These are phyloP conservation scores for Phoeniculus purpureus DNA, from an alignment of 2,797 vertebrate genomes.

Conservation along the genomic window DNA sequence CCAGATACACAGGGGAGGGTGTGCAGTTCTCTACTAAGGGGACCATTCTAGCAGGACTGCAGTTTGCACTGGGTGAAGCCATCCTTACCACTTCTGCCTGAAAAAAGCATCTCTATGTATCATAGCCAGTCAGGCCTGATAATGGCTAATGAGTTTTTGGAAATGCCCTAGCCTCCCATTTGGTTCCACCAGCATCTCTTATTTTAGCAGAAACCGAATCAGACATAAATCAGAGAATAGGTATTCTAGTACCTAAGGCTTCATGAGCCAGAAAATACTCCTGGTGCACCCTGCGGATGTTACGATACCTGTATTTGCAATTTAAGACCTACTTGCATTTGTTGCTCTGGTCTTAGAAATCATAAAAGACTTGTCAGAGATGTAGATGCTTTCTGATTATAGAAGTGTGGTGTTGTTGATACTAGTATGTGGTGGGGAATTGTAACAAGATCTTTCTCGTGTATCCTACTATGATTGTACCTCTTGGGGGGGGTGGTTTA, in stretches of 20 bases:
- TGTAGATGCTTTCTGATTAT: constrained; percentile 39
- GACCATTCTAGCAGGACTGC: not conserved
- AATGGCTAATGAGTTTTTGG: not conserved
- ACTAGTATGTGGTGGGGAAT: constrained; percentile 22
- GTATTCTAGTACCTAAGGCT: not conserved
- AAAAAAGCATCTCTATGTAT: not conserved
- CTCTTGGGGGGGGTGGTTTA: not conserved
- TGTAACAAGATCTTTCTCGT: constrained; percentile 4
- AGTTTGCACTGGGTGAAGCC: not conserved
- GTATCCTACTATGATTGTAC: constrained; percentile 28
- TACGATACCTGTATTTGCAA: not conserved
- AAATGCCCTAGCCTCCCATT: not conserved
- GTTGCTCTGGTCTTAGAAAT: constrained; percentile 22
- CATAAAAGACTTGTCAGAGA: constrained; percentile 12
- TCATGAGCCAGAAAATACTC: not conserved
- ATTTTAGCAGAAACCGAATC: not conserved
- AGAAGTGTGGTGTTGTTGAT: constrained; percentile 20
- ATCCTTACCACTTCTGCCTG: not conserved
- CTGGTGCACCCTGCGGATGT: not conserved
- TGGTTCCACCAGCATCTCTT: not conserved
- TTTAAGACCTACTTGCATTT: not conserved
- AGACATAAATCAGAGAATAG: not conserved
- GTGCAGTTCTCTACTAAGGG: not conserved
- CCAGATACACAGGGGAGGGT: not conserved
- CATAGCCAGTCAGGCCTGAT: not conserved